Evolutionary conservation across 1,140 invertebrate genomes (phyloP).

Genomic region (Idris sp.): DNA sequence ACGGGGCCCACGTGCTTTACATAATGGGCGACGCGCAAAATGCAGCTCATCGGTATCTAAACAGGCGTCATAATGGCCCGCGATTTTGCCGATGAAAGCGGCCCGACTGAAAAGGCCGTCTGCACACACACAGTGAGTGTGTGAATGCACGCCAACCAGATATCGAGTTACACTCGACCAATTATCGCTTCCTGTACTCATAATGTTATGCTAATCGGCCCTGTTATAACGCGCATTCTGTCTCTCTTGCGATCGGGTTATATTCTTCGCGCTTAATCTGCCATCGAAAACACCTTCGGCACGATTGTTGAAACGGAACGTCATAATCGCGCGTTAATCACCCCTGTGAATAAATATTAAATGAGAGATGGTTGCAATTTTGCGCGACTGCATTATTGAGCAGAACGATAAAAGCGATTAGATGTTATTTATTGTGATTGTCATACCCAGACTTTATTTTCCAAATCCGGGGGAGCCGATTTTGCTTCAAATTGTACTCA

Average conservation of each 20-base stretch:
- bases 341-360: constrained; percentile 36
- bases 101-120: constrained; percentile 41
- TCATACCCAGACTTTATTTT: background rate
- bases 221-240: too few relatives aligned
- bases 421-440: constrained; percentile 22
- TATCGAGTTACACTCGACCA: constrained; percentile 71
- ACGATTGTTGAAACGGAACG: constrained; percentile 14
- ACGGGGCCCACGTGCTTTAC: constrained; percentile 74
- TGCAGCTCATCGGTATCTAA: constrained; percentile 75
- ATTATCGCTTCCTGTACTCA: constrained; percentile 69
- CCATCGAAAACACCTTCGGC: constrained; percentile 42
- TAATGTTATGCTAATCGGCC: constrained; percentile 48
- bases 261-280: constrained; percentile 28
- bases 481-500: too few relatives aligned
- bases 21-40: constrained; percentile 75
- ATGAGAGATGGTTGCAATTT: constrained; percentile 46
- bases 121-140: constrained; percentile 64
- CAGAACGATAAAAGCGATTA: constrained; percentile 18
- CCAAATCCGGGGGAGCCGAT: background rate
- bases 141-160: too few relatives aligned
- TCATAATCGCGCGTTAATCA: constrained; percentile 26
- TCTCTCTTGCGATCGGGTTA: too few relatives aligned
- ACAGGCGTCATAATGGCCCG: constrained; percentile 62
- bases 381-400: constrained; percentile 45
- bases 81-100: constrained; percentile 30